Conservation (phyloP, 1,140 invertebrate genomes). For the Drosophila rhopaloa region DNA sequence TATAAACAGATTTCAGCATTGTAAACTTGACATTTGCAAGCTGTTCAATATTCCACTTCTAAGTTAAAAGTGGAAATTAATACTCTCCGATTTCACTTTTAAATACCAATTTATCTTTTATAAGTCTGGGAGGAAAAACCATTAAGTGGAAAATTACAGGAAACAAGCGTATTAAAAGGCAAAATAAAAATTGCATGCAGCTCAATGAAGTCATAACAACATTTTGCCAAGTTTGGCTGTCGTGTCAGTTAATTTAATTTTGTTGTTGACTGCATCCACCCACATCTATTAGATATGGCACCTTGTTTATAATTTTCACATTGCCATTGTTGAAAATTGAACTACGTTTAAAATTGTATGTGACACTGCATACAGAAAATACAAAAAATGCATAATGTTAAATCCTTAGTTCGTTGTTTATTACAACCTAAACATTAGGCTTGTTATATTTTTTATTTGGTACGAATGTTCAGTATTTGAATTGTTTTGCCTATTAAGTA, state of each 20-base stretch:
- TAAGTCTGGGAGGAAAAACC: constrained; percentile 34
- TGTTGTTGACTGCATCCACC: constrained; percentile 53
- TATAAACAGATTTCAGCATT: constrained; percentile 63
- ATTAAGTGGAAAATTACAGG: constrained; percentile 67
- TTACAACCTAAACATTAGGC: no score
- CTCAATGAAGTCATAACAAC: constrained; percentile 62
- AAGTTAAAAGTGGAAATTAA: constrained; percentile 14
- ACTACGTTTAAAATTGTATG: constrained; percentile 20
- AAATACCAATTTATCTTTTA: constrained; percentile 29
- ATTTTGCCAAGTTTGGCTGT: constrained; percentile 38
- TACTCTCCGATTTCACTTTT: constrained; percentile 33
- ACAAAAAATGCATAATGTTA: no score
- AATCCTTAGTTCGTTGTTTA: no score
- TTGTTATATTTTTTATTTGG: no score
- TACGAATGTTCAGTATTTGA: no score
- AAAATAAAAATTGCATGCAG: constrained; percentile 57
- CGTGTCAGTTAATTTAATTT: constrained; percentile 43
- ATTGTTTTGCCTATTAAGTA: no score
- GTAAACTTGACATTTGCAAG: constrained; percentile 48
- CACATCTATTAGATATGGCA: constrained; percentile 61
- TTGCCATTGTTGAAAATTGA: constrained; percentile 8
- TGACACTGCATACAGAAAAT: not conserved
- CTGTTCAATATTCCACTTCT: constrained; percentile 43
- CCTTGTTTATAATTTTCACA: constrained; percentile 50
- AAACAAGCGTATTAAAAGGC: constrained; percentile 25